Base-by-base conservation (phyloP, 2,797 vertebrate species). In the Hephaestus fuliginosus region DNA sequence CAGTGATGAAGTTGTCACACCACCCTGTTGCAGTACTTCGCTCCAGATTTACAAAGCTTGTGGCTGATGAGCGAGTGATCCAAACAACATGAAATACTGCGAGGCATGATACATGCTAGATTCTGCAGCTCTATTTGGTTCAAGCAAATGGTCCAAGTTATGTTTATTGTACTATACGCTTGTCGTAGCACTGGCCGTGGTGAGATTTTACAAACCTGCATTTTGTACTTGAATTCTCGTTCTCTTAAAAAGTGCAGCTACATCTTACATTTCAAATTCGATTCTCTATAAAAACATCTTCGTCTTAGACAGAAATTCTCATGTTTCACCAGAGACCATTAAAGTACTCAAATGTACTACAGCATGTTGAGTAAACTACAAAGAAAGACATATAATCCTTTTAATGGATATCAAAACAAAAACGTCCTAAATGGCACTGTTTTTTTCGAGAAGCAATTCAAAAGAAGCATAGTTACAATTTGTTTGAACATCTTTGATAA, bases 101-200 rank as follows among this genome's bases (percentile, higher is more conserved):
- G 74, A 87, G 75, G 90, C 88, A 85, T 88, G 83, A 92, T 78
- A 86, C 89, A 88, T 91, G 89, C 91, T 88, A 61, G 39, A 77
- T 80, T 87, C 78, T 84, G 83, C 78, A 80, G 82, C 78, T 89
- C 69, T 80, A 73, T 92, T 94, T 84, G 88, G 88, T 90, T 92
- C 70, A 88, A 88, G 91, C 91, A 62, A 81, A 91, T 81, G 83
- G n/a, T 74, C 57, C 70, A 78, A 51, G 53, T 61, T 52, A 46
- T 84, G 75, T 78, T 65, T 20, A 52, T 39, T 69, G 46, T 78
- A 57, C 71, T 52, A 9, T 64, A 62, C 58, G 69, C 78, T 44
- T 58, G 17, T 43, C 41, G 60, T 36, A 72, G 64, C 84, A 80
- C n/a, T 82, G 41, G 71, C 69, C 22, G 25, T 75, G 68, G 80